A percentile compares a stretch with the other conserved stretches of the same genome.
These are phyloP conservation scores for Polyodon spathula DNA, from an alignment of 2,113 vertebrate genomes.

Conservation along the genomic window DNA sequence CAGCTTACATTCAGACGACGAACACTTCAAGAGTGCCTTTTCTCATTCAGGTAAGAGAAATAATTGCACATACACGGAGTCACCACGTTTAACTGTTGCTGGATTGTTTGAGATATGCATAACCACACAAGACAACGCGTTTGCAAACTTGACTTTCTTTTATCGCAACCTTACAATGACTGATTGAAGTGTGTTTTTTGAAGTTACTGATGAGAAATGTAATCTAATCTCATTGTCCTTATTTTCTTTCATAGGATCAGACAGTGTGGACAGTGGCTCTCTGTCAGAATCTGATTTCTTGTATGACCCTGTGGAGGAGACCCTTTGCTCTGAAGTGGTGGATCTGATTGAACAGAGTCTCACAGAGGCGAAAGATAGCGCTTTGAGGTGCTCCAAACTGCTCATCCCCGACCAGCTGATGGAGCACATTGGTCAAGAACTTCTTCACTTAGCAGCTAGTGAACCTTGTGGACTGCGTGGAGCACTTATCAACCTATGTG, in stretches of 20 bases:
- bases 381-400: slow-evolving; percentile 68
- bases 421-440: slow-evolving; percentile 79
- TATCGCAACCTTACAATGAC: too few relatives aligned
- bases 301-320: slow-evolving; percentile 81
- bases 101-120: too few relatives aligned
- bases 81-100: too few relatives aligned
- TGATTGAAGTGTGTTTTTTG: too few relatives aligned
- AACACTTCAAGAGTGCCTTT: slow-evolving; percentile 46
- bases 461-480: slow-evolving; percentile 91
- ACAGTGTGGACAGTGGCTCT: slow-evolving; percentile 48
- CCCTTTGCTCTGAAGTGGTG: slow-evolving; percentile 71
- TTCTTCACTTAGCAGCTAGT: slow-evolving; percentile 81
- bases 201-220: too few relatives aligned
- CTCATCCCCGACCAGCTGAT: slow-evolving; percentile 80
- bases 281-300: slow-evolving; percentile 69
- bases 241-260: slow-evolving; percentile 46
- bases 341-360: slow-evolving; percentile 70
- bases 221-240: too few relatives aligned
- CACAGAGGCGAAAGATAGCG: slow-evolving; percentile 68
- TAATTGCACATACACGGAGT: neutral
- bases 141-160: too few relatives aligned
- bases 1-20: slow-evolving; percentile 18
- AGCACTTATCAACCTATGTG: slow-evolving; percentile 84
- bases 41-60: slow-evolving; percentile 47
- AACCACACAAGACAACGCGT: too few relatives aligned